phyloP scores from a whole-genome alignment of 2,797 vertebrate genomes.

The Lateolabrax maculatus region DNA sequence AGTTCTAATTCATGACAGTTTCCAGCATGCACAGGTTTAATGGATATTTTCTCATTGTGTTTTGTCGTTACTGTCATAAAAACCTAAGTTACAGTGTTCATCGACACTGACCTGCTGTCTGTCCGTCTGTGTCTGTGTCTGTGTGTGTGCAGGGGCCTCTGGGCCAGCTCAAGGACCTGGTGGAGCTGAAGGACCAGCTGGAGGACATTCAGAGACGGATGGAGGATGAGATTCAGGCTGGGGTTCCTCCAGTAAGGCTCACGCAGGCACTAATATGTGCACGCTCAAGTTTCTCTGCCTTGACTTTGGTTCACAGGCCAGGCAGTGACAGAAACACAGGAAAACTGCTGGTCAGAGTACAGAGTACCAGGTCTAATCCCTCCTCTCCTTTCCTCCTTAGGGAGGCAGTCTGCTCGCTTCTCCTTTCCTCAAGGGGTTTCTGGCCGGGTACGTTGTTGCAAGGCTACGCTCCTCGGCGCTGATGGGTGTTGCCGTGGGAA shows the following conservation, averaged over 20 bases:
- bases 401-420: conserved; percentile 92
- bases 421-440: conserved; percentile 94
- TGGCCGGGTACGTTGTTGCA: conserved; percentile 93
- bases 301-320: neutral
- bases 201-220: conserved; percentile 91
- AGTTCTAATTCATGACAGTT: neutral
- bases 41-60: neutral
- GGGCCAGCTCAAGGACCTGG: conserved; percentile 91
- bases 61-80: neutral
- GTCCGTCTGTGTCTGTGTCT: neutral
- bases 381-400: conserved; percentile 71
- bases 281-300: neutral
- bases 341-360: neutral
- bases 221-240: conserved; percentile 92
- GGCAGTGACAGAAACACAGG: neutral
- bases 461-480: conserved; percentile 92
- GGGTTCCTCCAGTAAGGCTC: conserved; percentile 89
- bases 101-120: neutral
- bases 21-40: neutral
- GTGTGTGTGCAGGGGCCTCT: conserved; percentile 84
- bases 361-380: neutral
- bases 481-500: conserved; percentile 90
- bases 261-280: neutral
- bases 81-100: neutral
- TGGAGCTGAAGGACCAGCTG: conserved; percentile 92